These are phyloP conservation scores for Drosophila crucigera DNA, from an alignment of 2,888 invertebrate genomes.

Conservation along the genomic window DNA sequence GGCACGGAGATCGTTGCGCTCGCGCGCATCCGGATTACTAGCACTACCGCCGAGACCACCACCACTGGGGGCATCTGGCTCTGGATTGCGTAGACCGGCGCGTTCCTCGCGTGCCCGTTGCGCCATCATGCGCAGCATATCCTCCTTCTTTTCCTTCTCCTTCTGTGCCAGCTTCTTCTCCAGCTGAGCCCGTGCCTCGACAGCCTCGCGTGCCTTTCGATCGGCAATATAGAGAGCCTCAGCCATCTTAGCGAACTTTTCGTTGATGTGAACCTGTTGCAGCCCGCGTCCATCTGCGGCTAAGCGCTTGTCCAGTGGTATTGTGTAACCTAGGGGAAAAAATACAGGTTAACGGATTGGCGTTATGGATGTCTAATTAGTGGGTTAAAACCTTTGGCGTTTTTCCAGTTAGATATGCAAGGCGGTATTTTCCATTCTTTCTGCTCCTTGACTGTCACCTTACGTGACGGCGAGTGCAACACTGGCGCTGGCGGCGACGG, in stretches of 20 bases:
- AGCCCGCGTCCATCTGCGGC: slow-evolving; percentile 99
- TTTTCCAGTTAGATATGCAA: slow-evolving; percentile 99
- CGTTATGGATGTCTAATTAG: background rate
- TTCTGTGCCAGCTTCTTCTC: slow-evolving; percentile 98
- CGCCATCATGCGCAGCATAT: slow-evolving; percentile 95
- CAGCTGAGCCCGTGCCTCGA: slow-evolving; percentile 97
- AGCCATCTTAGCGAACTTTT: slow-evolving; percentile 99
- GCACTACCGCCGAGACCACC: slow-evolving; percentile 9
- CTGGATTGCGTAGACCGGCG: slow-evolving; percentile 88
- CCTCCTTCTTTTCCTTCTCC: slow-evolving; percentile 99
- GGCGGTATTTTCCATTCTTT: slow-evolving; percentile 99
- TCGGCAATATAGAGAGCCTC: slow-evolving; percentile 99
- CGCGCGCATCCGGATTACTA: slow-evolving; percentile 87
- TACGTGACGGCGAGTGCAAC: slow-evolving; percentile 98
- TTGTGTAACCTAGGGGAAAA: slow-evolving; percentile 88
- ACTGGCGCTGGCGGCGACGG: slow-evolving; percentile 99
- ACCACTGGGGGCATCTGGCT: slow-evolving; percentile 82
- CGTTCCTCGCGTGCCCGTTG: slow-evolving; percentile 98
- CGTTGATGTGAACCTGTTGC: slow-evolving; percentile 98
- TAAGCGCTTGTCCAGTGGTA: slow-evolving; percentile 98
- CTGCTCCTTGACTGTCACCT: slow-evolving; percentile 99
- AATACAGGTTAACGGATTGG: background rate
- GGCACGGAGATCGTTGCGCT: slow-evolving; percentile 93
- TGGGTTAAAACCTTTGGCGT: slow-evolving; percentile 90
- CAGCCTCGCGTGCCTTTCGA: slow-evolving; percentile 97